phyloP scores from a whole-genome alignment of 1,140 invertebrate species.

The Planococcus citri region DNA sequence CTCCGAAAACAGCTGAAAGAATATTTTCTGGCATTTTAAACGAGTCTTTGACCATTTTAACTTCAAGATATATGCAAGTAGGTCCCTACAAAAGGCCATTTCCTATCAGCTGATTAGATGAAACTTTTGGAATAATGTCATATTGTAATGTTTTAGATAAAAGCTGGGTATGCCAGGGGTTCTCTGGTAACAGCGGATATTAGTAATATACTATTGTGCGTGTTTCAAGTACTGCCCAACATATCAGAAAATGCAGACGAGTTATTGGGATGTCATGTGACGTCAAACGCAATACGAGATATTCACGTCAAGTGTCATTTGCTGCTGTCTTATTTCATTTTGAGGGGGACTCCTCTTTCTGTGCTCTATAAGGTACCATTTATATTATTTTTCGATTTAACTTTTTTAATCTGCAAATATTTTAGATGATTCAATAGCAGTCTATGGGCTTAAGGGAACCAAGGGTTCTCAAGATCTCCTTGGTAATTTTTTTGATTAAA shows the following conservation, averaged over 20 bases:
- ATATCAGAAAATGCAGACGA: slow-evolving; percentile 49
- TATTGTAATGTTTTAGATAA: slow-evolving; percentile 32
- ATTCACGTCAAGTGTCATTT: slow-evolving; percentile 67
- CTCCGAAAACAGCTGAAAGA: slow-evolving; percentile 64
- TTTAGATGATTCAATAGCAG: too few relatives aligned
- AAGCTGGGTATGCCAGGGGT: slow-evolving; percentile 44
- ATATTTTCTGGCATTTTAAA: slow-evolving; percentile 67
- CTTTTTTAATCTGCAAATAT: too few relatives aligned
- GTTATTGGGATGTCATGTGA: slow-evolving; percentile 41
- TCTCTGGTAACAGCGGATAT: slow-evolving; percentile 55
- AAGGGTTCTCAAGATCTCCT: background rate
- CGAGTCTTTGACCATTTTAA: slow-evolving; percentile 60
- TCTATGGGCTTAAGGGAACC: too few relatives aligned
- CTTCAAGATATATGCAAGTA: slow-evolving; percentile 58
- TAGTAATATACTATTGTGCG: slow-evolving; percentile 56
- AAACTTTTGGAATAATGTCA: too few relatives aligned
- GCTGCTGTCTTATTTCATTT: slow-evolving; percentile 51
- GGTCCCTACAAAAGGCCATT: slow-evolving; percentile 22
- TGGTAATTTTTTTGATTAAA: slow-evolving; percentile 10
- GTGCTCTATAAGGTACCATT: slow-evolving; percentile 61
- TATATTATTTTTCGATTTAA: slow-evolving; percentile 16
- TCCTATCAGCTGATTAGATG: too few relatives aligned
- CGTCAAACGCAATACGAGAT: slow-evolving; percentile 51
- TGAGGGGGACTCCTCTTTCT: slow-evolving; percentile 54
- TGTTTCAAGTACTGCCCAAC: slow-evolving; percentile 47